Percentiles rank a stretch among this genome's conserved stretches.
These are phyloP conservation scores for Hypsopygia costalis DNA, from an alignment of 2,888 invertebrate species.

Conservation along the genomic window DNA sequence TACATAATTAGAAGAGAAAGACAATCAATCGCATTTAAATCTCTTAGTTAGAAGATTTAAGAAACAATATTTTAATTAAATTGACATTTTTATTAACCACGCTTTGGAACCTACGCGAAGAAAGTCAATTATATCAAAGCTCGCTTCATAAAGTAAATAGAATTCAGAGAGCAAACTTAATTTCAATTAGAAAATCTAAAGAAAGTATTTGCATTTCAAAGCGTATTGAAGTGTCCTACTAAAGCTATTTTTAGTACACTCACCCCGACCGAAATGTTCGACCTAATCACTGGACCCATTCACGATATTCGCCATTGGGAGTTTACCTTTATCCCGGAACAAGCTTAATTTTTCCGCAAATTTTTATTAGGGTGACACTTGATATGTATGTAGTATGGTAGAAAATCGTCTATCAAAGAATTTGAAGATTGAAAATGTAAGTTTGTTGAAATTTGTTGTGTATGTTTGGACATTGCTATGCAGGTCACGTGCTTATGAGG, in stretches of 20 bases:
- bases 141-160: too few relatives aligned
- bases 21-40: too few relatives aligned
- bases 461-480: slow-evolving; percentile 13
- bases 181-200: too few relatives aligned
- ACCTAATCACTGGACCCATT: slow-evolving; percentile 25
- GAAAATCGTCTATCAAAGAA: not conserved
- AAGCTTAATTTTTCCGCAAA: slow-evolving; percentile 2
- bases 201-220: too few relatives aligned
- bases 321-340: slow-evolving; percentile 18
- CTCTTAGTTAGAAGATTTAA: too few relatives aligned
- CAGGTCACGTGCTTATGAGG: slow-evolving; percentile 24
- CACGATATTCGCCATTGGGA: slow-evolving; percentile 20
- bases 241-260: slow-evolving; percentile 5
- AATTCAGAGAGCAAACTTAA: too few relatives aligned
- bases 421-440: not conserved
- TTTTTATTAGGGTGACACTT: slow-evolving; percentile 9
- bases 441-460: not conserved
- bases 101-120: too few relatives aligned
- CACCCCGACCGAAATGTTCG: slow-evolving; percentile 5
- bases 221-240: not conserved
- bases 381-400: not conserved
- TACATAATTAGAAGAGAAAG: too few relatives aligned
- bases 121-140: slow-evolving; percentile 1
- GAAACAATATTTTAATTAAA: too few relatives aligned
- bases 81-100: too few relatives aligned